A percentile compares a stretch with the other conserved stretches of the same genome.
Evolutionary conservation across 2,113 vertebrate species (phyloP).

Genomic region (Plecotus auritus): DNA sequence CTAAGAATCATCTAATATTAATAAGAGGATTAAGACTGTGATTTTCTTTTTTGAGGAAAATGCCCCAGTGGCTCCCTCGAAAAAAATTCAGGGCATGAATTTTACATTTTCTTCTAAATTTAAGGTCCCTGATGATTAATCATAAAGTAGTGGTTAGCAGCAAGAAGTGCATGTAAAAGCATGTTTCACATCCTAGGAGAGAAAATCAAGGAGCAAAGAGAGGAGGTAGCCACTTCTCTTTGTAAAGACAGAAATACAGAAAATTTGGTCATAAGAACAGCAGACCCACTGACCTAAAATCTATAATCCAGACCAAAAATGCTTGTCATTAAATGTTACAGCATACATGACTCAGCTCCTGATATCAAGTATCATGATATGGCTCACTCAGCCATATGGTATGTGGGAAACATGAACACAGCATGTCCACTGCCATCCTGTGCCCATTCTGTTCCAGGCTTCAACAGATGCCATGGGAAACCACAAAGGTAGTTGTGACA

Average conservation of each 20-base stretch:
- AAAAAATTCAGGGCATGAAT: conserved; percentile 29
- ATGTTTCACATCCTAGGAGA: background rate
- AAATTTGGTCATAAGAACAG: background rate
- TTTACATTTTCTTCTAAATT: conserved; percentile 47
- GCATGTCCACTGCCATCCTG: background rate
- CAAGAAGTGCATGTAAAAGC: background rate
- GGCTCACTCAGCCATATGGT: background rate
- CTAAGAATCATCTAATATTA: conserved; percentile 29
- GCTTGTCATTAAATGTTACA: background rate
- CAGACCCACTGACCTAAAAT: background rate
- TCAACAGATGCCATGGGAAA: background rate
- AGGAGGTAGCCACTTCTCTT: background rate
- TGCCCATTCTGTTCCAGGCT: background rate
- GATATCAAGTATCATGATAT: background rate
- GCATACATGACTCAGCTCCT: background rate
- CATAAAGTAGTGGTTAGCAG: background rate
- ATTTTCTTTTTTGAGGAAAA: conserved; percentile 48
- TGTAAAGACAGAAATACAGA: conserved; percentile 22
- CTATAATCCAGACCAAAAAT: background rate
- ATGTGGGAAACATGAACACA: background rate
- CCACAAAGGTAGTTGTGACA: background rate
- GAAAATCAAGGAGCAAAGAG: background rate
- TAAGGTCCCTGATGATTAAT: conserved; percentile 3
- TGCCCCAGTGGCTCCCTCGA: background rate
- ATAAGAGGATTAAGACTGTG: conserved; percentile 12